phyloP scores from a whole-genome alignment of 1,140 invertebrate species.

The Hypothenemus hampei region DNA sequence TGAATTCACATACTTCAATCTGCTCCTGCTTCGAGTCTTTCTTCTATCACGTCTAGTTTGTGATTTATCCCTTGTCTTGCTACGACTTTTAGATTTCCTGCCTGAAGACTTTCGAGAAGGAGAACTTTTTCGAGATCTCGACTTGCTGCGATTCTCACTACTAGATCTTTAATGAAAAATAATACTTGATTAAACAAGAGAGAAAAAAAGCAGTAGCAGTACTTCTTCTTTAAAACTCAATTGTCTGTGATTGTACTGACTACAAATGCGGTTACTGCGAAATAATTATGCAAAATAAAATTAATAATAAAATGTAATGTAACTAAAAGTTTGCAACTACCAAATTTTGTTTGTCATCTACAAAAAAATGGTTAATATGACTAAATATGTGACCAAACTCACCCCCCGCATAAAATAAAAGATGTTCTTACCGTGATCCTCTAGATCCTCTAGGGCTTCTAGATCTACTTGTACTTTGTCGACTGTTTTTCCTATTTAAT shows the following conservation, averaged over 20 bases:
- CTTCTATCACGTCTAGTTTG: slow-evolving; percentile 13
- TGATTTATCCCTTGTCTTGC: slow-evolving; percentile 24
- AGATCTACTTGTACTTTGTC: slow-evolving; percentile 33
- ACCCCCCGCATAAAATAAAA: too few relatives aligned
- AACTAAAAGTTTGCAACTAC: too few relatives aligned
- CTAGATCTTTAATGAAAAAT: neutral
- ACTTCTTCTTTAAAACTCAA: too few relatives aligned
- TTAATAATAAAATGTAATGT: too few relatives aligned
- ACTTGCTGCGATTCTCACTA: slow-evolving; percentile 5
- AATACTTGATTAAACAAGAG: neutral
- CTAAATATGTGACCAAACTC: too few relatives aligned
- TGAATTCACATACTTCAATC: neutral
- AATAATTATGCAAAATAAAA: too few relatives aligned
- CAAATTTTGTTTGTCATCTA: too few relatives aligned
- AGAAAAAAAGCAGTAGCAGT: too few relatives aligned
- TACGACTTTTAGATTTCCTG: slow-evolving; percentile 18
- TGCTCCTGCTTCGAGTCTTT: slow-evolving; percentile 34
- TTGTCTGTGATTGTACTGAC: too few relatives aligned
- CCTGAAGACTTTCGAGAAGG: slow-evolving; percentile 17
- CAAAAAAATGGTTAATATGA: too few relatives aligned
- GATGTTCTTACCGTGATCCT: too few relatives aligned
- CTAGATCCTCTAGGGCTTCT: slow-evolving; percentile 32
- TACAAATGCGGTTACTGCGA: too few relatives aligned
- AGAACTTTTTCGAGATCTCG: slow-evolving; percentile 27
- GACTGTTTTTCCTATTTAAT: slow-evolving; percentile 41